Base-by-base conservation (phyloP, 2,797 vertebrate species). In the Molossus molossus region DNA sequence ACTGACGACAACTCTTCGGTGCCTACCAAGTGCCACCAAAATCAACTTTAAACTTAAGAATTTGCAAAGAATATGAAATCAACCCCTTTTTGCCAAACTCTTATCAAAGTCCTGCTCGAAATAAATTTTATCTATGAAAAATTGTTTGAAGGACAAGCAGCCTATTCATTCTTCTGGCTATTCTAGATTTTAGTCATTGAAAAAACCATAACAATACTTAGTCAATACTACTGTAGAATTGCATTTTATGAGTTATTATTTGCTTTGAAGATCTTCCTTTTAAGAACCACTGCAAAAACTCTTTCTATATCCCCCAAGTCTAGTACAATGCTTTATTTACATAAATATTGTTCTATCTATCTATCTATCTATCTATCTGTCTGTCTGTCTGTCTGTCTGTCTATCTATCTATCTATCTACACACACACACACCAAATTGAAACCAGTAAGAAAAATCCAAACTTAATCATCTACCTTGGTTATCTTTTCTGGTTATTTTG, bases 401-500 rank as follows among this genome's bases (percentile, higher is more conserved):
- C 10, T 70, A 40, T 70, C n/a, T 21, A 45, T 72, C 69, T 65
- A 15, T 72, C 11, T 23, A 70, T 25, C 21, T 60, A 25, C 29
- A 6, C 14, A 4, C 17, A 8, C 27, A 69, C 73, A n/a, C 23
- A 21, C 29, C 60, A 82, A 48, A 48, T 17, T 57, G 72, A 94
- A 96, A 83, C 27, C 69, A 23, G 40, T 83, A n/a, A 29, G 50
- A 79, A 85, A 92, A 82, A 64, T 48, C 37, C 83, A 79, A 50
- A 73, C 48, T 62, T 81, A 70, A 67, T 60, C 57, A 60, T 79
- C 53, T 57, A 15, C 4, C 60, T 33, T 9, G n/a, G 48, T 14
- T 64, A 29, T 50, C 87, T 83, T 94, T 73, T 83, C 73, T 75
- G 87, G 33, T 72, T 94, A 67, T 94, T 95, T 94, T 93, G 45